Base-by-base conservation (phyloP, 2,113 vertebrate species). In the Hystrix brachyura region DNA sequence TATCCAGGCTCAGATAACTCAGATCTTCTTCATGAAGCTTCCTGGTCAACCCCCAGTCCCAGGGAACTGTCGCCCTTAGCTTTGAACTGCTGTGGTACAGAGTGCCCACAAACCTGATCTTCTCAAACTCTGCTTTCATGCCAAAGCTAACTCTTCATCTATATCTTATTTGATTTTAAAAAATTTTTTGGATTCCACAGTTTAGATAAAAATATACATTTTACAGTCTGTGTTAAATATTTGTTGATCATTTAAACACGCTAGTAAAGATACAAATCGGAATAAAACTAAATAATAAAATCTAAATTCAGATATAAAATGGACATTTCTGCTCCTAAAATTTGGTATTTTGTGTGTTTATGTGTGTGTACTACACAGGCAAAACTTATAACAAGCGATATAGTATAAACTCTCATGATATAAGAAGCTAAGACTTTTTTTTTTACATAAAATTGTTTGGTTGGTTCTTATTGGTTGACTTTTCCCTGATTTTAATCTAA, bases 201-300 rank as follows among this genome's bases (percentile, higher is more conserved):
- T 85, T 71, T 80, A 71, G 34, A 55, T 53, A 59, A 92, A 27
- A 3, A 76, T 74, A 62, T 8, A 74, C 3, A 43, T 51, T 25
- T 89, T 74, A 82, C 1, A 81, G n/a, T 65, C 65, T 60, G 19
- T 25, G 12, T 46, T 80, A 84, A 94, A 55, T 90, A 90, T 78
- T 71, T 90, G 14, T 51, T 76, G 43, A 76, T 60, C 29, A 78
- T 60, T 91, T 90, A 65, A 81, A 67, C 8, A 78, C n/a, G 13
- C 55, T 79, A 80, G 84, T 48, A 80, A 88, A 74, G 25, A 65
- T 9, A 83, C 0, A 38, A 51, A 69, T 87, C 79, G 29, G 60
- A 82, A 57, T 91, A 88, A 91, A 95, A 79, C n/a, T 72, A 65
- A 96, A 23, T 27, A 51, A 46, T 69, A 29, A 57, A 86, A 81